Conservation (phyloP, 2,888 invertebrate genomes). For the Cantharis flavilabris region DNA sequence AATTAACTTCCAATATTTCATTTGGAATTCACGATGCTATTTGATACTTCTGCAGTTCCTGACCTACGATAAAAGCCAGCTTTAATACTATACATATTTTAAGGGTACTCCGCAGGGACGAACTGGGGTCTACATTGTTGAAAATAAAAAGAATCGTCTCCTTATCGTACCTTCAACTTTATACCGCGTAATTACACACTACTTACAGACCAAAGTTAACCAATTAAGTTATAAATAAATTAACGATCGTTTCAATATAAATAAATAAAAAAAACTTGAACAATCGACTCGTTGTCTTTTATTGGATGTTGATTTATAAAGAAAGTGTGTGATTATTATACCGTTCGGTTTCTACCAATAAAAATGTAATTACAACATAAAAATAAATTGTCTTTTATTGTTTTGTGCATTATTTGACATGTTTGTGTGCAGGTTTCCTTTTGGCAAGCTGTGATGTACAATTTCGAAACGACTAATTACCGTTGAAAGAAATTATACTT, state of each 20-base stretch:
- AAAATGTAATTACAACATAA: not conserved
- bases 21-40: not conserved
- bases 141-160: not conserved
- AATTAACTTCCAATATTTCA: not conserved
- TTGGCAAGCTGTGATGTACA: not conserved
- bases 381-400: not conserved
- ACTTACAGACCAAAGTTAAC: not conserved
- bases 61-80: not conserved
- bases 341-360: not conserved
- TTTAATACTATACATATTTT: not conserved
- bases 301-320: not conserved
- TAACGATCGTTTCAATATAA: not conserved
- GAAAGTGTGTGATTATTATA: not conserved
- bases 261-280: not conserved
- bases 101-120: not conserved
- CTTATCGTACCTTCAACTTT: not conserved
- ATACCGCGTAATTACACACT: not conserved
- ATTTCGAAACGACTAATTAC: not conserved
- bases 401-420: not conserved
- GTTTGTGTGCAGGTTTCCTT: not conserved
- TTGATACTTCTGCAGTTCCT: not conserved
- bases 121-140: not conserved
- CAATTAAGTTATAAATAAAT: slow-evolving; percentile 16
- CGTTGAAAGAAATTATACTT: not conserved
- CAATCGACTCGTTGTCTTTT: not conserved